Evolutionary conservation across 2,797 vertebrate genomes (phyloP).

Genomic region (Alosa sapidissima): DNA sequence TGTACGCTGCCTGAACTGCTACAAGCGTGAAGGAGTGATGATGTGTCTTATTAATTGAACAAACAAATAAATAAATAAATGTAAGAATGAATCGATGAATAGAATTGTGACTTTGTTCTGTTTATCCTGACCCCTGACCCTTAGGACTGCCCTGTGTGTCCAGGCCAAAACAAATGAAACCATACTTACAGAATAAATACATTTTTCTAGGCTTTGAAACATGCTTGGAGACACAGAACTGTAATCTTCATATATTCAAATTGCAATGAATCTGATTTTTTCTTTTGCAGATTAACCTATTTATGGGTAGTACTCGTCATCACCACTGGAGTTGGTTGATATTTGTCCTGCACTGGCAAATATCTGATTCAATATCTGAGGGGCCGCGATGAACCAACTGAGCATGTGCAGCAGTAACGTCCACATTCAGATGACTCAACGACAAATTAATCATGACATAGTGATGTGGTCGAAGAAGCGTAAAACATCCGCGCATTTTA

Average conservation of each 20-base stretch:
- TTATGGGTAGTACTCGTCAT: no score
- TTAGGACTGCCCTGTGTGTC: not conserved
- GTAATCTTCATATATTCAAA: not conserved
- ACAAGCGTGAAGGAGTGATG: no score
- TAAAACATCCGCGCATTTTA: not conserved
- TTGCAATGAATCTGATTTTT: not conserved
- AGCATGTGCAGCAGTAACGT: not conserved
- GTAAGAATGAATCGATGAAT: not conserved
- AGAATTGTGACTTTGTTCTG: not conserved
- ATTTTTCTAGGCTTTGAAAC: not conserved
- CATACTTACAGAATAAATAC: not conserved
- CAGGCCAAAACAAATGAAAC: not conserved
- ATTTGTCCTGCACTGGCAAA: constrained; percentile 54
- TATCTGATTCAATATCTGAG: constrained; percentile 55
- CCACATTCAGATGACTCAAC: constrained; percentile 46
- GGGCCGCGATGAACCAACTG: constrained; percentile 39
- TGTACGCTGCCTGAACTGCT: no score
- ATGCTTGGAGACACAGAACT: not conserved
- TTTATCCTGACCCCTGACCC: not conserved
- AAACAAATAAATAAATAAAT: no score
- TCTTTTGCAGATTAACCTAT: not conserved
- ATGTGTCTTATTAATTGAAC: no score
- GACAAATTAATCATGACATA: constrained; percentile 11
- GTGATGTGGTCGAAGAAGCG: not conserved
- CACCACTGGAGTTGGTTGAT: constrained; percentile 32